Evolutionary conservation across 2,113 vertebrate genomes (phyloP), one percentile per base, ranked within the genome.

Genomic region (Cyanistes caeruleus): DNA sequence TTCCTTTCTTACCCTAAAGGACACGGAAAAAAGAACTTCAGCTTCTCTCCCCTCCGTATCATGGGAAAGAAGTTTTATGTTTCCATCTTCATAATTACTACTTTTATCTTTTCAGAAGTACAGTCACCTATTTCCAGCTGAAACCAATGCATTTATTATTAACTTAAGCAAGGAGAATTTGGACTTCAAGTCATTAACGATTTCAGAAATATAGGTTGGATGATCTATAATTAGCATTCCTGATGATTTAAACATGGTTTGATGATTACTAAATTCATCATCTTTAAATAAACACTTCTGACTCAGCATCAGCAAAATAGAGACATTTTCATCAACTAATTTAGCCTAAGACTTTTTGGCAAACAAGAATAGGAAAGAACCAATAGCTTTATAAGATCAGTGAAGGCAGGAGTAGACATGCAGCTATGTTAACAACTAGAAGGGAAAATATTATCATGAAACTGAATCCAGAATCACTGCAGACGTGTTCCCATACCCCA

Each of bases 271-370:
- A 84, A 93, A 92, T 90, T 97, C 92, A 95, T 95, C 96, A 68
- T 96, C 92, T 94, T 96, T 88, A 96, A 96, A 94, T 96, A 97
- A 94, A 84, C 43, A 93, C 83, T 86, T 89, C 76, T 96, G 83
- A 96, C 85, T 97, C 95, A 94, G 90, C 93, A 97, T 74, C 85
- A 94, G 93, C 73, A 93, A 84, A 93, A 89, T 24, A 89, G 55
- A 94, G 72, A 86, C 80, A 69, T 96, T 94, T 96, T 96, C 93
- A 96, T 84, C 95, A 95, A 86, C 79, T 93, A 74, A 95, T 96
- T 96, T 94, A 95, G 70, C 60, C 89, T 58, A 77, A 90, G 87
- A 96, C 68, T 68, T 92, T 70, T 68, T 96, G 93, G 95, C 96
- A 96, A 89, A 82, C 80, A 75, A 43, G 64, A 86, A 69, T 27